A percentile compares a stretch with the other conserved stretches of the same genome.
phyloP scores from a whole-genome alignment of 2,888 invertebrate species.

The Podabrus alpinus region DNA sequence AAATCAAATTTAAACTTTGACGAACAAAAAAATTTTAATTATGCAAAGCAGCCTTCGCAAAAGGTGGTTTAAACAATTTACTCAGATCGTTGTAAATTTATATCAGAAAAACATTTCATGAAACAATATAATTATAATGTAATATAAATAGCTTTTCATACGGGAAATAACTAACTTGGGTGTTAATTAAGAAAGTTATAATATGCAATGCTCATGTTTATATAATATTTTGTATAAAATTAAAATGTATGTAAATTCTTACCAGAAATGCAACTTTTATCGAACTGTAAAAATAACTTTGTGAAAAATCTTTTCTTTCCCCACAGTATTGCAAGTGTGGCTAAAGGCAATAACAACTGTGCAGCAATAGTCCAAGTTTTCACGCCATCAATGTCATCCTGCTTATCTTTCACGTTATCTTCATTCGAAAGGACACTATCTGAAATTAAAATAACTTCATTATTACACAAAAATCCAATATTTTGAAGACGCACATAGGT shows the following conservation, averaged over 20 bases:
- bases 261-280: conserved; percentile 62
- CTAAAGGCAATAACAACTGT: conserved; percentile 62
- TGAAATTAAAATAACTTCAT: conserved; percentile 13
- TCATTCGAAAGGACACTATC: conserved; percentile 17
- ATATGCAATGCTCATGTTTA: too few relatives aligned
- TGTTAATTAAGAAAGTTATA: too few relatives aligned
- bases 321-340: conserved; percentile 61
- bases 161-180: too few relatives aligned
- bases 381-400: conserved; percentile 4
- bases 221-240: too few relatives aligned
- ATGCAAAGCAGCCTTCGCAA: too few relatives aligned
- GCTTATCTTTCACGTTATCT: conserved; percentile 4
- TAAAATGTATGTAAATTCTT: conserved; percentile 40
- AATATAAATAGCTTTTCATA: too few relatives aligned
- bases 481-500: not conserved
- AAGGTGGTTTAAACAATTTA: too few relatives aligned
- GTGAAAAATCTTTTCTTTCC: conserved; percentile 61
- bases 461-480: not conserved
- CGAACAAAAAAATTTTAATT: too few relatives aligned
- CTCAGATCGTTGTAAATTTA: too few relatives aligned
- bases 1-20: too few relatives aligned
- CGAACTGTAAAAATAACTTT: conserved; percentile 59
- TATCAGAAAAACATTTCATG: too few relatives aligned
- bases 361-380: conserved; percentile 47
- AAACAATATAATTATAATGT: too few relatives aligned